Evolutionary conservation across 1,140 invertebrate species (phyloP), one percentile per base, ranked within the genome.

Genomic region (Aphelenchoides avenae): DNA sequence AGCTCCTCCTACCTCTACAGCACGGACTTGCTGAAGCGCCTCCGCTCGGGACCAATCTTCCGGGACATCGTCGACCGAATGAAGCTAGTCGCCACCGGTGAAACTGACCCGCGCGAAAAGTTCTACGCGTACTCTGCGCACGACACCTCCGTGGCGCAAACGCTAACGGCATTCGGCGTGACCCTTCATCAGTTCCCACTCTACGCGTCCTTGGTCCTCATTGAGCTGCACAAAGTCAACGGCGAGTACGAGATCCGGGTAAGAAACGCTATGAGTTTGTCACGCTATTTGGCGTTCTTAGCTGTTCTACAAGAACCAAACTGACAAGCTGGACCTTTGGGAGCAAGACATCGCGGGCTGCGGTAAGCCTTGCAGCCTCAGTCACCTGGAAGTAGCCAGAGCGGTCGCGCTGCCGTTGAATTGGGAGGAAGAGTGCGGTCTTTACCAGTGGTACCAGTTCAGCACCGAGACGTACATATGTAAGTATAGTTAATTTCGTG

Each of bases 281-380:
- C 27, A n/a, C 9, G 61, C 31, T 27, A 29, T 62, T 52, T 59
- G n/a, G n/a, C n/a, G 18, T 37, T 57, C 70, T 39, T 42, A 69
- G 56, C 15, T 66, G 18, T 66, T 66, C 39, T 66, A 71, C 62
- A 69, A 69, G 39, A 66, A 72, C 36, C 50, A 67, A n/a, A 66
- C 64, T 0, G 43, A 66, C 39, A 27, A 9, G 9, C 36, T 34
- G 13, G 29, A 60, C 15, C 15, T 66, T 18, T 72, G 27, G 15
- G 64, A 73, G 41, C 34, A 37, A 7, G 31, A 62, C 27, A 55
- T 66, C 13, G 31, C 68, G 27, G 34, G 40, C 11, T 66, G 64
- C 47, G 27, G 27, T 9, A 13, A 11, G 1, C 55, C 70, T 11
- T 66, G 64, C 39, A 37, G 52, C 13, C 5, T 66, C 27, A 26